A percentile compares a stretch with the other conserved stretches of the same genome.
phyloP scores from a whole-genome alignment of 2,797 vertebrate species.

The Muscicapa comitata region DNA sequence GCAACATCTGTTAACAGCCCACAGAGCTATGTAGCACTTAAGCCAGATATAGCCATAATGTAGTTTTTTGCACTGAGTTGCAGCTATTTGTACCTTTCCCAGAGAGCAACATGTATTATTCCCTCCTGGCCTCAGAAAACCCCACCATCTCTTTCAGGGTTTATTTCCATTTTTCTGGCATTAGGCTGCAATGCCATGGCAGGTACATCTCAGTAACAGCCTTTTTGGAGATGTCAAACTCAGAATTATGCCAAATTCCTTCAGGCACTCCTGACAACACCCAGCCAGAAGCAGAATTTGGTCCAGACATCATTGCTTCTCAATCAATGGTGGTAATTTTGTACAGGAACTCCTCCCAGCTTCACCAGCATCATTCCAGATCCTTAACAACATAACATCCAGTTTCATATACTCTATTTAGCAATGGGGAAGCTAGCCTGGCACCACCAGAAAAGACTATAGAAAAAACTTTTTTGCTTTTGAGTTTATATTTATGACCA shows the following conservation, averaged over 20 bases:
- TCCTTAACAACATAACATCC: not conserved
- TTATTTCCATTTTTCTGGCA: slow-evolving; percentile 6
- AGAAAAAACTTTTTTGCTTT: not conserved
- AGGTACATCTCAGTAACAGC: not conserved
- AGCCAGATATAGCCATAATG: slow-evolving; percentile 46
- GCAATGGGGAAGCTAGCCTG: not conserved
- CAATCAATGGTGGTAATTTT: not conserved
- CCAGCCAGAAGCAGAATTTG: not conserved
- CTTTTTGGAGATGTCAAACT: not conserved
- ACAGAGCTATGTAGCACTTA: slow-evolving; percentile 45
- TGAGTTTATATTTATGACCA: not conserved
- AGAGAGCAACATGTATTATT: slow-evolving; percentile 14
- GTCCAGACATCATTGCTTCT: not conserved
- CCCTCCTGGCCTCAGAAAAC: slow-evolving; percentile 40
- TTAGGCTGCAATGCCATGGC: not conserved
- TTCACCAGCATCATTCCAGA: not conserved
- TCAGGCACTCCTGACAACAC: not conserved
- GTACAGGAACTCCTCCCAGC: not conserved
- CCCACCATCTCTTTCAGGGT: not conserved
- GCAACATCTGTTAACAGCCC: slow-evolving; percentile 61
- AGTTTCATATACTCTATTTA: not conserved
- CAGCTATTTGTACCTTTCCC: slow-evolving; percentile 35
- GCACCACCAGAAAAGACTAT: not conserved
- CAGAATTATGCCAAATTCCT: not conserved
- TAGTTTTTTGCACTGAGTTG: slow-evolving; percentile 14